Percentiles rank a stretch among this genome's conserved stretches.
These are phyloP conservation scores for Upupa epops DNA, from an alignment of 2,113 vertebrate species.

Conservation along the genomic window DNA sequence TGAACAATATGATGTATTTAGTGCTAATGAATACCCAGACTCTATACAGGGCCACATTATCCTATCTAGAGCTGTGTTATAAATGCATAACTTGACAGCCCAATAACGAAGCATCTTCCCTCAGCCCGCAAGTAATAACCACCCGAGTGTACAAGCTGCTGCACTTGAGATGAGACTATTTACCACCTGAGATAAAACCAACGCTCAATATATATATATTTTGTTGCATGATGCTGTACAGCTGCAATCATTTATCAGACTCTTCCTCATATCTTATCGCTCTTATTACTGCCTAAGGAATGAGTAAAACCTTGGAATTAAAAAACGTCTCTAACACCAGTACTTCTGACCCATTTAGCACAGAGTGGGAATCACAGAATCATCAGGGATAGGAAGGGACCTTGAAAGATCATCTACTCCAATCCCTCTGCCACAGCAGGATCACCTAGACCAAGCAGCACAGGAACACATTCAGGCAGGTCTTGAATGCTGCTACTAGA, in stretches of 20 bases:
- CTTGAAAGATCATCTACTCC: too few species aligned
- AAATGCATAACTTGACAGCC: too few species aligned
- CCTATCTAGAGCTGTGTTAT: too few species aligned
- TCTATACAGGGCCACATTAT: too few species aligned
- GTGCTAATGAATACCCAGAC: too few species aligned
- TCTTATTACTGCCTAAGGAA: neutral
- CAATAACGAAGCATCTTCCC: neutral
- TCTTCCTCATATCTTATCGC: neutral
- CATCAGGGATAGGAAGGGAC: too few species aligned
- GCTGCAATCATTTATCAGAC: neutral
- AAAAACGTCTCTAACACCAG: neutral
- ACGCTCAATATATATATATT: neutral
- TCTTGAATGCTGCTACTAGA: neutral
- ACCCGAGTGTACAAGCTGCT: neutral
- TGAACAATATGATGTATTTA: too few species aligned
- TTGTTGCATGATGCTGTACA: neutral
- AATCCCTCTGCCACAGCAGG: too few species aligned
- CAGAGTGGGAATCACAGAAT: too few species aligned
- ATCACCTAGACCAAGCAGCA: too few species aligned
- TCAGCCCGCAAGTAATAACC: neutral
- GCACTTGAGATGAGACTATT: neutral
- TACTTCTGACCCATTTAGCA: conserved; percentile 3
- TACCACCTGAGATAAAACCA: conserved; percentile 17
- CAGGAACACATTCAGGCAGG: too few species aligned
- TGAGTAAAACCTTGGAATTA: neutral